phyloP scores from a whole-genome alignment of 92 coral and sea anemone species.

The Umimayanthus kanabou region DNA sequence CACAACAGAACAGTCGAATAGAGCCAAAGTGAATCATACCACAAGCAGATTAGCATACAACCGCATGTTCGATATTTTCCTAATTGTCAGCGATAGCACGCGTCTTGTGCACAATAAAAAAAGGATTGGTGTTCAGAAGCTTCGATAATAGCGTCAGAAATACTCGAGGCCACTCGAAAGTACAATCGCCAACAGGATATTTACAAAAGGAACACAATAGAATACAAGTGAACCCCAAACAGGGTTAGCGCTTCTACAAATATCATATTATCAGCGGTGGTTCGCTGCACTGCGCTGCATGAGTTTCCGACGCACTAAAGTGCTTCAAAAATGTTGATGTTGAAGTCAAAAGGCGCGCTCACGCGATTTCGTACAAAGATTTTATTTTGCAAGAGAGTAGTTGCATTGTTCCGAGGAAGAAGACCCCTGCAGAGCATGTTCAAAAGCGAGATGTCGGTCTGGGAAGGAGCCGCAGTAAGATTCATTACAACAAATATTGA shows the following conservation, averaged over 20 bases:
- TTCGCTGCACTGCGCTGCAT: neutral
- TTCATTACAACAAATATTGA: slow-evolving; percentile 17
- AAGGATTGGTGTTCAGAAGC: neutral
- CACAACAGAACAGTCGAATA: no score
- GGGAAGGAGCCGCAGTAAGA: neutral
- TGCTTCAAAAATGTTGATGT: neutral
- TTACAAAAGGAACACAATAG: neutral
- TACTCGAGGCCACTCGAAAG: slow-evolving; percentile 6
- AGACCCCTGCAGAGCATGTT: slow-evolving; percentile 26
- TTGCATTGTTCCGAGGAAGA: neutral
- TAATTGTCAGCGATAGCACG: neutral
- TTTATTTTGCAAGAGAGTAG: neutral
- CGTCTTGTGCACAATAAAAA: neutral
- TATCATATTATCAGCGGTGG: neutral
- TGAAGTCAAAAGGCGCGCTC: neutral
- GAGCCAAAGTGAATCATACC: neutral
- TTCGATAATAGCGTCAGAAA: neutral
- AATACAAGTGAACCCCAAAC: slow-evolving; percentile 20
- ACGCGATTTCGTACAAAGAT: neutral
- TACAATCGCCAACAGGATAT: neutral
- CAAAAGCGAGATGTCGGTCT: neutral
- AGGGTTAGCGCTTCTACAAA: neutral
- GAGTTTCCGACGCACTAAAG: neutral
- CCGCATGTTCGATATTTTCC: neutral
- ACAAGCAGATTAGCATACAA: neutral